phyloP scores from a whole-genome alignment of 64 coral and sea anemone genomes.

The Cladopsammia gracilis region DNA sequence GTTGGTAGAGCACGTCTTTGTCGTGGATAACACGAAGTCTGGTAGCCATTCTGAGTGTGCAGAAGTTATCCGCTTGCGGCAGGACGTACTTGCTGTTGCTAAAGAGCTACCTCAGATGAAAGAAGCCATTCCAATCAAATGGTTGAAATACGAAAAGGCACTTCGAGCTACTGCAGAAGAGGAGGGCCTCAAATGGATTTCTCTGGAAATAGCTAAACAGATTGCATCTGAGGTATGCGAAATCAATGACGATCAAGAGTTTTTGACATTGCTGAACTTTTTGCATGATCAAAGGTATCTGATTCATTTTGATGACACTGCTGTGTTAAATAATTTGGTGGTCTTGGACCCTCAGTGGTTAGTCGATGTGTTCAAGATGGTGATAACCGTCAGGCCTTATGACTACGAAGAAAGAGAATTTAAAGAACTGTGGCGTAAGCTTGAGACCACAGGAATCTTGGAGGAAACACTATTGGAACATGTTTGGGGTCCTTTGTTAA shows the following conservation, averaged over 20 bases:
- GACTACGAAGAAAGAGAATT: neutral
- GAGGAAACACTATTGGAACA: constrained; percentile 16
- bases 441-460: constrained; percentile 16
- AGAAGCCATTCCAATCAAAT: too few relatives aligned
- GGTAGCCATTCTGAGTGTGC: neutral
- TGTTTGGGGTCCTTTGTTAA: neutral
- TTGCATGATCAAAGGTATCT: constrained; percentile 4
- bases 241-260: constrained; percentile 1
- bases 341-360: constrained; percentile 26
- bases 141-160: constrained; percentile 16
- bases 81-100: too few relatives aligned
- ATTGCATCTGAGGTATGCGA: neutral
- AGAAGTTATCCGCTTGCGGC: too few relatives aligned
- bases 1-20: neutral
- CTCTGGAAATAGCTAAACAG: neutral
- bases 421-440: neutral
- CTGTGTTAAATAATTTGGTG: neutral
- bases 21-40: constrained; percentile 24
- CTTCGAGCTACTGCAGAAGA: neutral
- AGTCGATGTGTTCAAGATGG: constrained; percentile 13
- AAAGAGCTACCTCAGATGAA: too few relatives aligned
- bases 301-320: constrained; percentile 39
- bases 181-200: neutral
- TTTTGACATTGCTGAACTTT: constrained; percentile 3
- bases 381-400: constrained; percentile 6